Evolutionary conservation across 2,797 vertebrate genomes (phyloP), one percentile per base, ranked within the genome.

Genomic region (Macroramphosus scolopax): DNA sequence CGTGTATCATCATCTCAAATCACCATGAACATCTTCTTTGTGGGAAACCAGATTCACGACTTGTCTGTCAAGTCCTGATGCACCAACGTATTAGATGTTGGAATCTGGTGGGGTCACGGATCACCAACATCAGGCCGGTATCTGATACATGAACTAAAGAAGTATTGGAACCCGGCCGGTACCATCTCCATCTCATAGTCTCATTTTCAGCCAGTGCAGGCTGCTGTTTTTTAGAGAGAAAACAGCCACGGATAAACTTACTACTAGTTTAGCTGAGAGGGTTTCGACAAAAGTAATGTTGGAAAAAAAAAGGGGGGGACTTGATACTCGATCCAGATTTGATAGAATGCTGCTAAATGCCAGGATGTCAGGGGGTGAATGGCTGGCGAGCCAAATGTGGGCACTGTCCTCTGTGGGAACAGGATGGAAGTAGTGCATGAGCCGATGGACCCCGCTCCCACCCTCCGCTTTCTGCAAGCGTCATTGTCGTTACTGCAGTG

Each of bases 341-440:
- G 17, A 6, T 31, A 0, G 18, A 13, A 33, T 11, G 13, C 6
- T 16, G 3, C 33, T 2, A 11, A 31, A 30, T 29, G 10, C 5
- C 17, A 50, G 30, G n/a, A 45, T n/a, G n/a, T n/a, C n/a, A n/a
- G n/a, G n/a, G n/a, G n/a, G n/a, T n/a, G n/a, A n/a, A 37, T 31
- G 13, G 40, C 2, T 5, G 28, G 4, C 38, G n/a, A 30, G 54
- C 28, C 37, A 37, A 58, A 43, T 46, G 37, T 37, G 28, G 20
- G 17, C 26, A 31, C 14, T 32, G 7, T 56, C 16, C 9, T 42
- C 58, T 62, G 25, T 51, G 47, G 33, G 28, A 59, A 63, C 40
- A 41, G 40, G 15, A 40, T n/a, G n/a, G n/a, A n/a, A n/a, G n/a
- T n/a, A n/a, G n/a, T n/a, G n/a, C n/a, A n/a, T n/a, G n/a, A n/a